phyloP scores from a whole-genome alignment of 2,797 vertebrate species.

The Pampus argenteus region DNA sequence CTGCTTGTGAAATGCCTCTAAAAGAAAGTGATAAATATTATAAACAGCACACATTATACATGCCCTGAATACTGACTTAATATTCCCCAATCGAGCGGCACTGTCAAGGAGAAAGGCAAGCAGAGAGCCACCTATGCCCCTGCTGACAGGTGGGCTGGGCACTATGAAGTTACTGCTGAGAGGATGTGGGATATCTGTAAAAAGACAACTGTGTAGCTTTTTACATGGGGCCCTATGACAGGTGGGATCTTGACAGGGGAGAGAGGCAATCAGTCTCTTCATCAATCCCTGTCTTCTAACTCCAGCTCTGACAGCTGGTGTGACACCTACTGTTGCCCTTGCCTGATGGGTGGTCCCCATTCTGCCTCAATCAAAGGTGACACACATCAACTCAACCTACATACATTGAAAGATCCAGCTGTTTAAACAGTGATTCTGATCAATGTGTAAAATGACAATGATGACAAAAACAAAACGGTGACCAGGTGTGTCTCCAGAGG shows the following conservation, averaged over 20 bases:
- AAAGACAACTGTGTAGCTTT: conserved; percentile 66
- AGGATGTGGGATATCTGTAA: conserved; percentile 63
- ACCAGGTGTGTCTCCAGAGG: conserved; percentile 27
- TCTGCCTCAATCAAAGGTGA: conserved; percentile 76
- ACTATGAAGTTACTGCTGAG: conserved; percentile 64
- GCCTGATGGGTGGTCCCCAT: conserved; percentile 75
- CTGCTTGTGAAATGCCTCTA: conserved; percentile 46
- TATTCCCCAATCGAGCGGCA: conserved; percentile 60
- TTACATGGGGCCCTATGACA: conserved; percentile 71
- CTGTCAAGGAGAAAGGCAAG: conserved; percentile 70
- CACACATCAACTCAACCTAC: conserved; percentile 60
- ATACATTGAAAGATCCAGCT: conserved; percentile 53
- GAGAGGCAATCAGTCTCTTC: conserved; percentile 78
- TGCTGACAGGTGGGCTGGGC: conserved; percentile 67
- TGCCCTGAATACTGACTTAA: conserved; percentile 62
- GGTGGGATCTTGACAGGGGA: conserved; percentile 83
- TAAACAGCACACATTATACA: conserved; percentile 63
- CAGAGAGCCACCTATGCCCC: conserved; percentile 52
- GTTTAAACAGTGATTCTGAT: conserved; percentile 52
- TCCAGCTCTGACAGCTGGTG: conserved; percentile 83
- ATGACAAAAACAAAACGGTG: conserved; percentile 13
- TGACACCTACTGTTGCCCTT: conserved; percentile 78
- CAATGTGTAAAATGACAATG: conserved; percentile 37
- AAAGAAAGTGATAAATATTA: conserved; percentile 59
- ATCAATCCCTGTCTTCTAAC: conserved; percentile 83